These are phyloP conservation scores for Pentalonia nigronervosa DNA, from an alignment of 1,140 invertebrate species.

Conservation along the genomic window DNA sequence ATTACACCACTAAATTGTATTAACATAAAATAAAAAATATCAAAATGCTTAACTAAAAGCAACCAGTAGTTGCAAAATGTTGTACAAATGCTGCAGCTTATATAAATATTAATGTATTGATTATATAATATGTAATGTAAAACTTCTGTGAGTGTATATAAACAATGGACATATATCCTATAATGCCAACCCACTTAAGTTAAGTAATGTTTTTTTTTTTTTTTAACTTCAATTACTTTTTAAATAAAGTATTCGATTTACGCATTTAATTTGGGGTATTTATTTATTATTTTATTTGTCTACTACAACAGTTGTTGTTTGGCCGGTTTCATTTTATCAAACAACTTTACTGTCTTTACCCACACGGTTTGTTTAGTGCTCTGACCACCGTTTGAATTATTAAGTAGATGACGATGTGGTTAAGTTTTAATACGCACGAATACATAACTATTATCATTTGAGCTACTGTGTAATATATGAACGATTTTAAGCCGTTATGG, in stretches of 20 bases:
- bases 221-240: background rate
- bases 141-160: background rate
- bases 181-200: background rate
- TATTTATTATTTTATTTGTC: background rate
- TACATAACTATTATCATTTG: conserved; percentile 24
- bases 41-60: too few relatives aligned
- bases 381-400: background rate
- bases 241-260: background rate
- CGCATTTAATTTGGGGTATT: background rate
- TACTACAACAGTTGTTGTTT: background rate
- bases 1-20: too few relatives aligned
- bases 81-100: background rate
- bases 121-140: background rate
- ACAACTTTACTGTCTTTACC: background rate
- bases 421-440: conserved; percentile 4
- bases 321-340: background rate
- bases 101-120: background rate
- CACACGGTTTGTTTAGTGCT: background rate
- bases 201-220: background rate
- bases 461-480: background rate
- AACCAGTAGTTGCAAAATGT: too few relatives aligned
- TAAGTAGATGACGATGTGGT: background rate
- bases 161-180: background rate
- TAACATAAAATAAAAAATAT: too few relatives aligned
- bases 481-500: background rate